Evolutionary conservation across 2,888 invertebrate species (phyloP).

Genomic region (Diaphora mendica): DNA sequence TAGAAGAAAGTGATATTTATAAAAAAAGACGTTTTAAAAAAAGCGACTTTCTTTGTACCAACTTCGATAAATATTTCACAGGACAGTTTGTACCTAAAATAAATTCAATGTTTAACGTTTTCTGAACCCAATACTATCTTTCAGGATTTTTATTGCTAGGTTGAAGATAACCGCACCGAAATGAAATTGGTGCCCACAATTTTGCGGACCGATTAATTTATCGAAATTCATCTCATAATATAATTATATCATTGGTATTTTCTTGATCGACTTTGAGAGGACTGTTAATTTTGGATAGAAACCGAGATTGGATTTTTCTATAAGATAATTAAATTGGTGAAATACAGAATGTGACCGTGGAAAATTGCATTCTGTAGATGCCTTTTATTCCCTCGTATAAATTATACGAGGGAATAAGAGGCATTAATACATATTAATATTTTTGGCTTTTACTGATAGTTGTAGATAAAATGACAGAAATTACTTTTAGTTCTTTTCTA

Average conservation of each 20-base stretch:
- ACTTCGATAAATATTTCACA: constrained; percentile 28
- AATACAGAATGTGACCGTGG: background rate
- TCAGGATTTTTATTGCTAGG: constrained; percentile 26
- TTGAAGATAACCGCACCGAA: constrained; percentile 21
- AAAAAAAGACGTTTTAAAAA: background rate
- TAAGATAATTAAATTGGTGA: constrained; percentile 9
- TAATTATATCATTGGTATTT: constrained; percentile 14
- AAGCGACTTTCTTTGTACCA: constrained; percentile 7
- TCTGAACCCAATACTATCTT: constrained; percentile 13
- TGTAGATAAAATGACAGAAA: background rate
- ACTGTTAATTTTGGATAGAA: constrained; percentile 9
- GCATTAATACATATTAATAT: background rate
- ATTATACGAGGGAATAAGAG: too few species aligned
- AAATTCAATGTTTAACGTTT: constrained; percentile 33
- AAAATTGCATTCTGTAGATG: background rate
- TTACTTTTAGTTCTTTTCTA: background rate
- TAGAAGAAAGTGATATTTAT: background rate
- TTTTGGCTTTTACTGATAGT: background rate
- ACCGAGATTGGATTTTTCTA: constrained; percentile 8
- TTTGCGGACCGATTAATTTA: constrained; percentile 12
- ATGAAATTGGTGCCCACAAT: constrained; percentile 10
- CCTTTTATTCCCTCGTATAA: too few species aligned
- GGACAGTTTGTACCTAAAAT: constrained; percentile 27
- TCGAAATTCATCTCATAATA: constrained; percentile 14
- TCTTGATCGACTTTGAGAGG: constrained; percentile 11